Evolutionary conservation across 2,113 vertebrate species (phyloP).

Genomic region (Ancistrus triradiatus): DNA sequence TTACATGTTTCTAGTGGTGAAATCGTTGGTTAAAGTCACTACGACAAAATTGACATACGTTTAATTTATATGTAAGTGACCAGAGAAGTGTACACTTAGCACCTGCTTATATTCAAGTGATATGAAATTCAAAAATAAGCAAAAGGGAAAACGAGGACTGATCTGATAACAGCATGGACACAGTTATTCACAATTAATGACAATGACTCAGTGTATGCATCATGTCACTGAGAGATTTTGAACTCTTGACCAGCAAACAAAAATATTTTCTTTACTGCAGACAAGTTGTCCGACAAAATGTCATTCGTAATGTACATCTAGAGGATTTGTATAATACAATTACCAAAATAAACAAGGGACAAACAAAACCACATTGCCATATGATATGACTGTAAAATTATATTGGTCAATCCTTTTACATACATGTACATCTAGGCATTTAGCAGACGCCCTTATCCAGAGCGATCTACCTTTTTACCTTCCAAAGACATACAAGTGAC

Average conservation of each 20-base stretch:
- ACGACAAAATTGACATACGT: background rate
- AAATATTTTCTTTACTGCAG: background rate
- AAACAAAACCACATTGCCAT: background rate
- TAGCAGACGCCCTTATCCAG: too few relatives aligned
- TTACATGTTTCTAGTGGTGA: constrained; percentile 37
- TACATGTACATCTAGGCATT: too few relatives aligned
- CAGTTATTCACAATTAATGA: too few relatives aligned
- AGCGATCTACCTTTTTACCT: background rate
- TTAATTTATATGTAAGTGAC: constrained; percentile 18
- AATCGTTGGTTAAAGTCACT: constrained; percentile 8
- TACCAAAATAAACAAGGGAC: background rate
- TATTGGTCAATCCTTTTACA: too few relatives aligned
- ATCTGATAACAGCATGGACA: too few relatives aligned
- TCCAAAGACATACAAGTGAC: constrained; percentile 14
- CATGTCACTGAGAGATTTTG: too few relatives aligned
- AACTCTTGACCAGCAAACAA: constrained; percentile 12
- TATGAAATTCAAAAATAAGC: constrained; percentile 16
- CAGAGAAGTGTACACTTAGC: constrained; percentile 47
- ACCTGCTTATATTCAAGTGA: constrained; percentile 48
- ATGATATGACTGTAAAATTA: too few relatives aligned
- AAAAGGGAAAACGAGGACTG: too few relatives aligned
- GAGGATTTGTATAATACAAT: constrained; percentile 2
- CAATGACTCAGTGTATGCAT: too few relatives aligned
- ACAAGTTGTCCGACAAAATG: constrained; percentile 11
- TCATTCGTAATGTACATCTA: background rate